These are phyloP conservation scores for Aphrophora alni DNA, from an alignment of 2,888 invertebrate species.

Conservation along the genomic window DNA sequence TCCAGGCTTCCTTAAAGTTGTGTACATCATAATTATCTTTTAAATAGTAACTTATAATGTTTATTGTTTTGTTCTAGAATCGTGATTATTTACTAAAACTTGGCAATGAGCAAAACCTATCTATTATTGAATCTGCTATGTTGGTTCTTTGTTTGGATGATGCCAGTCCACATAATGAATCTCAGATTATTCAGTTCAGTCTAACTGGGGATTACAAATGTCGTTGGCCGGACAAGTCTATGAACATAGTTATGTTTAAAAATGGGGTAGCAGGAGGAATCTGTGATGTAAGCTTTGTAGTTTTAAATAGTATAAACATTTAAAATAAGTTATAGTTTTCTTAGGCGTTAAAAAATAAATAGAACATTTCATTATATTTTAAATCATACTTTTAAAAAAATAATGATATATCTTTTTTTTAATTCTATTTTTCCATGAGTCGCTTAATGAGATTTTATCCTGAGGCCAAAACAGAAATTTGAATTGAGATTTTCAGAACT, in stretches of 20 bases:
- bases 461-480: no score
- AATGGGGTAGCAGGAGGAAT: conserved; percentile 62
- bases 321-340: no score
- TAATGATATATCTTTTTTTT: no score
- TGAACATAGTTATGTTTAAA: conserved; percentile 58
- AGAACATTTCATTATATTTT: no score
- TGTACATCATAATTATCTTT: no score
- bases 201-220: conserved; percentile 62
- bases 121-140: conserved; percentile 58
- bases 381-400: no score
- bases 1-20: no score
- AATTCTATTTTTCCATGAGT: no score
- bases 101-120: conserved; percentile 52
- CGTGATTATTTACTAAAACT: conserved; percentile 57
- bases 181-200: conserved; percentile 56
- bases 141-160: conserved; percentile 57
- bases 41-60: neutral
- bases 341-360: neutral
- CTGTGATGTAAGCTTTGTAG: conserved; percentile 63
- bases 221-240: conserved; percentile 67
- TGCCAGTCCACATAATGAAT: conserved; percentile 53
- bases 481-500: no score
- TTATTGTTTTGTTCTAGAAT: conserved; percentile 54
- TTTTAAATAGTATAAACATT: no score
- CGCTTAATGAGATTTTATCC: no score